Evolutionary conservation across 1,140 invertebrate species (phyloP).

Genomic region (Lethrus apterus): DNA sequence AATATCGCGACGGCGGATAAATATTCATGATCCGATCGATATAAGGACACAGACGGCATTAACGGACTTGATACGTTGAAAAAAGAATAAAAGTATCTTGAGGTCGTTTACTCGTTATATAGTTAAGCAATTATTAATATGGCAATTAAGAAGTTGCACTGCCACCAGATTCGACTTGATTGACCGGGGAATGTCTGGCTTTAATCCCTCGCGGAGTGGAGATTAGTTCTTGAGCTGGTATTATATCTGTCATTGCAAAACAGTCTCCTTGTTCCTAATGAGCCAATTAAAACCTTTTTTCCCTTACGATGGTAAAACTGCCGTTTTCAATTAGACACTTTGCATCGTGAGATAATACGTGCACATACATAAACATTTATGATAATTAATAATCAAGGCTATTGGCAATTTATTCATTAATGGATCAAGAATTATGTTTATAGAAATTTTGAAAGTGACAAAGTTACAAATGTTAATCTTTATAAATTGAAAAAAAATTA

Average conservation of each 20-base stretch:
- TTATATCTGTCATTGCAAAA: conserved; percentile 8
- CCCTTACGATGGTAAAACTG: background rate
- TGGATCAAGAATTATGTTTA: background rate
- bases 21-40: no score
- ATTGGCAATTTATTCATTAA: background rate
- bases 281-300: conserved; percentile 9
- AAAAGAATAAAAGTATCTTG: no score
- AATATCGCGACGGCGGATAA: no score
- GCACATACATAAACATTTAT: conserved; percentile 4
- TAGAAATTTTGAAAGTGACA: no score
- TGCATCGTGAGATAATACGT: background rate
- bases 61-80: no score
- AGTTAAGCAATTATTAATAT: no score
- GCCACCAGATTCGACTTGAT: background rate
- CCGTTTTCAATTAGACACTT: conserved; percentile 5
- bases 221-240: background rate
- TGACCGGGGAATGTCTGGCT: conserved; percentile 1
- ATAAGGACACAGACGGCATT: no score
- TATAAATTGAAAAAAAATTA: no score
- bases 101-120: no score
- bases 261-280: conserved; percentile 8
- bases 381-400: background rate
- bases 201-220: background rate
- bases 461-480: no score
- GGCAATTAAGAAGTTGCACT: conserved; percentile 5